These are phyloP conservation scores for Acanthosepion lycidas DNA, from an alignment of 2,888 invertebrate species.

Conservation along the genomic window DNA sequence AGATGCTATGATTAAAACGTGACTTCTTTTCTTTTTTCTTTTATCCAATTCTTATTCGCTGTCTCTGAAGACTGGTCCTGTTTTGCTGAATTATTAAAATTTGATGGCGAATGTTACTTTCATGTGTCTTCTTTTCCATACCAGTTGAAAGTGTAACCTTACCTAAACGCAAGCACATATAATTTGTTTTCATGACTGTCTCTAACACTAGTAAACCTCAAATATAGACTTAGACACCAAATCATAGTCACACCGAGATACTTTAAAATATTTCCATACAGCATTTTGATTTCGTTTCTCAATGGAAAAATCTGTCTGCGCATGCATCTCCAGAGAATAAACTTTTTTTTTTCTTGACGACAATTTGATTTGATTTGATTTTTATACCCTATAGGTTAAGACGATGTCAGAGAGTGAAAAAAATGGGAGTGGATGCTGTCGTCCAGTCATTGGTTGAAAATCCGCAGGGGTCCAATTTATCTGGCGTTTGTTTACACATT, in stretches of 20 bases:
- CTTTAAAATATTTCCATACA: not conserved
- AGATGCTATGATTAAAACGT: too few species aligned
- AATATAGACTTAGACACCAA: not conserved
- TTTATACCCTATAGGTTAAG: not conserved
- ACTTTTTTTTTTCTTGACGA: not conserved
- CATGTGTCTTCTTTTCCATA: too few species aligned
- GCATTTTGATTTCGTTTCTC: not conserved
- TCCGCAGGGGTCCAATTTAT: not conserved
- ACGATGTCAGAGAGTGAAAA: not conserved
- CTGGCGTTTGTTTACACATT: not conserved
- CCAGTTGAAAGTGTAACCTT: not conserved
- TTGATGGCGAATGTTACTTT: too few species aligned
- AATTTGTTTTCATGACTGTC: not conserved
- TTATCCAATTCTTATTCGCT: too few species aligned
- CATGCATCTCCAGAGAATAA: not conserved
- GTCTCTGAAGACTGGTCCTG: too few species aligned
- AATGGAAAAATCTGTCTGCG: not conserved
- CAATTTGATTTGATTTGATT: not conserved
- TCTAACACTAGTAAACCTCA: not conserved
- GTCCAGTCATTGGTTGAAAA: not conserved
- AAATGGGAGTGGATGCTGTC: not conserved
- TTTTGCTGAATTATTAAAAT: too few species aligned
- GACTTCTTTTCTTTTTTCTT: too few species aligned
- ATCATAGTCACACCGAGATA: not conserved
- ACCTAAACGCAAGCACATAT: not conserved